Evolutionary conservation across 2,888 invertebrate species (phyloP).

Genomic region (Hydrotaea diabolus): DNA sequence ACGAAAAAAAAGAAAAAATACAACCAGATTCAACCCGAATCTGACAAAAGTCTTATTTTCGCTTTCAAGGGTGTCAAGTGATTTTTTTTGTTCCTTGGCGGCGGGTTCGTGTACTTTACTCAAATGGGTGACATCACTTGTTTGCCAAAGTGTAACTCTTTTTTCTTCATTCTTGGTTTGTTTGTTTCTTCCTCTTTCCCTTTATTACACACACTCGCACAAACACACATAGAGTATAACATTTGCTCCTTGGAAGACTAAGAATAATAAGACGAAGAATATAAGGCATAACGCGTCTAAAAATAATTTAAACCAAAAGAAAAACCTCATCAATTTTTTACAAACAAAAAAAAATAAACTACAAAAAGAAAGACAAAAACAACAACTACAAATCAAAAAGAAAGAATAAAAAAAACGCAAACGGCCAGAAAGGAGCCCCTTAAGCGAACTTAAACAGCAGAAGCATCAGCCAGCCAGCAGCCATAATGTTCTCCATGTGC

Average conservation of each 20-base stretch:
- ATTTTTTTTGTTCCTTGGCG: neutral
- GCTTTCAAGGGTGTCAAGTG: neutral
- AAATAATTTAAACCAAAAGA: constrained; percentile 30
- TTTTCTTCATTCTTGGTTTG: constrained; percentile 10
- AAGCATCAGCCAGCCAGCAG: constrained; percentile 6
- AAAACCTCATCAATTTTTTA: constrained; percentile 40
- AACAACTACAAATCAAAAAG: neutral
- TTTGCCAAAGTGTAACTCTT: constrained; percentile 34
- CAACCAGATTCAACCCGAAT: constrained; percentile 7
- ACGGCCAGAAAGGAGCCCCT: constrained; percentile 5
- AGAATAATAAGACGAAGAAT: too few species aligned
- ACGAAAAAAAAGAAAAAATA: constrained; percentile 65
- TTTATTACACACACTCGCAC: neutral
- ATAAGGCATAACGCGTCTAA: constrained; percentile 20
- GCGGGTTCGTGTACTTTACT: neutral
- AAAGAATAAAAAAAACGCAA: constrained; percentile 1
- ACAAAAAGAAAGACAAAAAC: neutral
- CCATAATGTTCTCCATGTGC: constrained; percentile 80
- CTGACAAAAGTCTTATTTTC: neutral
- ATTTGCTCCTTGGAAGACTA: constrained; percentile 21
- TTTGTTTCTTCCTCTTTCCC: neutral
- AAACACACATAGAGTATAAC: constrained; percentile 2
- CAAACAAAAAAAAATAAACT: neutral
- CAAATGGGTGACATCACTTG: constrained; percentile 38
- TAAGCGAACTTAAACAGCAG: constrained; percentile 27